A percentile compares a stretch with the other conserved stretches of the same genome.
Conservation (phyloP, 1,140 invertebrate genomes). For the Diprion similis region DNA sequence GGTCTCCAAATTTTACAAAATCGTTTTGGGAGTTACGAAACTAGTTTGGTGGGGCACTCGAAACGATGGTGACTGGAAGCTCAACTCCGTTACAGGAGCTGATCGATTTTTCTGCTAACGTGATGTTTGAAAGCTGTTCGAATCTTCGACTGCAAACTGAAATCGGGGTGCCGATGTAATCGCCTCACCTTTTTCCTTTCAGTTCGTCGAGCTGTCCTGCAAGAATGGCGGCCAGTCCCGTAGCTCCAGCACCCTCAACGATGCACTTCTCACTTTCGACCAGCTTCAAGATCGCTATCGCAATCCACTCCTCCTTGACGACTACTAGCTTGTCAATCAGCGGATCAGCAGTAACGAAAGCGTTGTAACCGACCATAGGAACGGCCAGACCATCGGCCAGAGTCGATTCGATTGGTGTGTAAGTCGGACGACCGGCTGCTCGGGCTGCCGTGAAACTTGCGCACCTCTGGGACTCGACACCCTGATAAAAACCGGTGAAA, state of each 20-base stretch:
- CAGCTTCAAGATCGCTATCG: slow-evolving; percentile 84
- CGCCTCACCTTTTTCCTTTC: slow-evolving; percentile 79
- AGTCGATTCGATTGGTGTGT: slow-evolving; percentile 75
- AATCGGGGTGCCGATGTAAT: slow-evolving; percentile 18
- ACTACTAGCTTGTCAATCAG: slow-evolving; percentile 87
- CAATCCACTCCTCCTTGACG: slow-evolving; percentile 86
- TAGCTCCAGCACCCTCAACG: slow-evolving; percentile 91
- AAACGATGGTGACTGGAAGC: no score
- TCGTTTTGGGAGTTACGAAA: no score
- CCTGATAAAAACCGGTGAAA: slow-evolving; percentile 63
- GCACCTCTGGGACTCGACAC: slow-evolving; percentile 90
- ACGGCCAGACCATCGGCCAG: slow-evolving; percentile 93
- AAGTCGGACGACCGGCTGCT: slow-evolving; percentile 72
- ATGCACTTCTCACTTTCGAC: slow-evolving; percentile 92
- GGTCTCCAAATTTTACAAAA: no score
- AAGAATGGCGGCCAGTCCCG: slow-evolving; percentile 86
- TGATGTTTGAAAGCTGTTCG: no score
- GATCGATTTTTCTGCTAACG: no score
- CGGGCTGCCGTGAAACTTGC: slow-evolving; percentile 82
- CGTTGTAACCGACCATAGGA: slow-evolving; percentile 88
- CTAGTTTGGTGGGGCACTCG: no score
- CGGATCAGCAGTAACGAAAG: slow-evolving; percentile 77
- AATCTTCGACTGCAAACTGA: no score
- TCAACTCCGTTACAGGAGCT: no score
- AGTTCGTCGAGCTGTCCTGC: slow-evolving; percentile 84